Evolutionary conservation across 1,140 invertebrate genomes (phyloP).

Genomic region (Centruroides vittatus): DNA sequence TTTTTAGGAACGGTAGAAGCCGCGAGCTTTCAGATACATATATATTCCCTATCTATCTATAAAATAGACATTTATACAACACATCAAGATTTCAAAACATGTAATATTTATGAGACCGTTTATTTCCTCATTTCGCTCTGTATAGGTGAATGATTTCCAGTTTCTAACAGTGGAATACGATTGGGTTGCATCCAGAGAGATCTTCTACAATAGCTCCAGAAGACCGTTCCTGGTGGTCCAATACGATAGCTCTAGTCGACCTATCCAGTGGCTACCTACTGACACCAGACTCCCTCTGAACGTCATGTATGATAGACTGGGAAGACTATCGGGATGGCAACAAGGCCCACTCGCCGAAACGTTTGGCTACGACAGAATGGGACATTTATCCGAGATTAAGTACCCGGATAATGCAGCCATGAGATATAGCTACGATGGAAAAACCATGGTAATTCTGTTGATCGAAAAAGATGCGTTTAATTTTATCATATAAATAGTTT

Average conservation of each 20-base stretch:
- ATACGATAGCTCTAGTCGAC: conserved; percentile 78
- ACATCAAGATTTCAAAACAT: too few species aligned
- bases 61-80: too few species aligned
- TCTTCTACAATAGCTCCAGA: conserved; percentile 39
- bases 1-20: too few species aligned
- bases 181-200: conserved; percentile 70
- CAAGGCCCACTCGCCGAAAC: conserved; percentile 79
- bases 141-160: conserved; percentile 74
- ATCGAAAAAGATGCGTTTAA: background rate
- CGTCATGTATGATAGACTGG: conserved; percentile 82
- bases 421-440: conserved; percentile 73
- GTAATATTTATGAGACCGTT: too few species aligned
- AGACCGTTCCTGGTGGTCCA: conserved; percentile 55
- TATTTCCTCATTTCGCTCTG: too few species aligned
- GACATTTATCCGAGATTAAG: conserved; percentile 67
- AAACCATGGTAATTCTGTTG: conserved; percentile 50
- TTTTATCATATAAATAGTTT: background rate
- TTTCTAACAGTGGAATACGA: conserved; percentile 84
- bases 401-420: conserved; percentile 74
- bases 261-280: conserved; percentile 73
- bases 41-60: too few species aligned
- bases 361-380: conserved; percentile 74
- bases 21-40: too few species aligned
- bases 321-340: conserved; percentile 73
- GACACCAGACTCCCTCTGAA: conserved; percentile 56